phyloP scores from a whole-genome alignment of 1,140 invertebrate species.

The Hylaeus volcanicus region DNA sequence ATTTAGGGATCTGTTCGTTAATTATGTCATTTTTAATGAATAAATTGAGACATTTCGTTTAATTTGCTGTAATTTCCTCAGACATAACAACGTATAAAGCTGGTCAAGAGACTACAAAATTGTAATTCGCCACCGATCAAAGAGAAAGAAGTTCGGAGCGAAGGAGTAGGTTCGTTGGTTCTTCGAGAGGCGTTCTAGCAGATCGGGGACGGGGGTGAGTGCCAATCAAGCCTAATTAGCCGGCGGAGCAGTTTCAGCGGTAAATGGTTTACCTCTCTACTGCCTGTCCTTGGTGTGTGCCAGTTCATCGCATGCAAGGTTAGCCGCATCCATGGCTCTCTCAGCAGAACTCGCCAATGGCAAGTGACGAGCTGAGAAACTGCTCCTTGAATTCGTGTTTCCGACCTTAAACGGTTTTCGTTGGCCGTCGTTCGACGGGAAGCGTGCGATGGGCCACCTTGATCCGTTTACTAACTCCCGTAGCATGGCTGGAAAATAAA shows the following conservation, averaged over 20 bases:
- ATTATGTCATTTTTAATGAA: too few species aligned
- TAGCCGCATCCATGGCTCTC: neutral
- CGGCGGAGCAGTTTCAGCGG: constrained; percentile 53
- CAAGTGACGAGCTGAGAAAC: constrained; percentile 10
- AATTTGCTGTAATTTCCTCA: too few species aligned
- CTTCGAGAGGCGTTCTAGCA: neutral
- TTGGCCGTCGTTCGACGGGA: neutral
- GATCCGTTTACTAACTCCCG: neutral
- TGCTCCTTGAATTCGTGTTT: constrained; percentile 18
- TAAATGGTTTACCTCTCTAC: constrained; percentile 47
- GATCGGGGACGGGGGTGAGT: constrained; percentile 48
- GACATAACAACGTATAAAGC: too few species aligned
- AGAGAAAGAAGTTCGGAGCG: neutral
- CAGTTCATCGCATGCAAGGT: constrained; percentile 29
- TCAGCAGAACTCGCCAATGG: neutral
- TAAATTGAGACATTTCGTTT: too few species aligned
- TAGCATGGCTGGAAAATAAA: neutral
- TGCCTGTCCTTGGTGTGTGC: constrained; percentile 25
- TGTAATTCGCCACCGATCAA: too few species aligned
- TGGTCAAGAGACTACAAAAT: too few species aligned
- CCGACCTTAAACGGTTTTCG: neutral
- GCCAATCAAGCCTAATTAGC: constrained; percentile 77
- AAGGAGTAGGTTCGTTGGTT: constrained; percentile 20
- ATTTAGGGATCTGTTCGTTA: too few species aligned
- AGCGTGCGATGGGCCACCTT: too few species aligned